A percentile compares a stretch with the other conserved stretches of the same genome.
Conservation (phyloP, 2,888 invertebrate species). For the Leptopterna dolabrata region DNA sequence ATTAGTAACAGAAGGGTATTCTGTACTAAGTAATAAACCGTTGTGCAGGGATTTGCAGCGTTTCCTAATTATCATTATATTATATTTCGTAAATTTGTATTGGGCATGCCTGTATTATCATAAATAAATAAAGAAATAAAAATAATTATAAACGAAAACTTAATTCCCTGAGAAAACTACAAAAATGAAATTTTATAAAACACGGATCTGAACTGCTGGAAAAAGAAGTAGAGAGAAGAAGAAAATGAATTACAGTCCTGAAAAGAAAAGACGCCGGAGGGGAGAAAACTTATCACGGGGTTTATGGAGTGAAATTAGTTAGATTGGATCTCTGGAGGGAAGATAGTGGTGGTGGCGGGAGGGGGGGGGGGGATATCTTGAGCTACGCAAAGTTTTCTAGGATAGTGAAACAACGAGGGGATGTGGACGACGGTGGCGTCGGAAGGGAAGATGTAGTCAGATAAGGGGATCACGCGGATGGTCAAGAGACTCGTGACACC, state of each 20-base stretch:
- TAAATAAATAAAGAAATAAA: too few species aligned
- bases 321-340: too few species aligned
- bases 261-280: neutral
- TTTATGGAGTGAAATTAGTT: neutral
- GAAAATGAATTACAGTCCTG: neutral
- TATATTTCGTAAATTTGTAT: too few species aligned
- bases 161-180: too few species aligned
- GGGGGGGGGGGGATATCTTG: neutral
- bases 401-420: neutral
- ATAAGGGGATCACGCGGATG: conserved; percentile 38
- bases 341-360: too few species aligned
- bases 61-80: too few species aligned
- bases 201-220: neutral
- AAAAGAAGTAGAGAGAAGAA: neutral
- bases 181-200: too few species aligned
- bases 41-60: too few species aligned
- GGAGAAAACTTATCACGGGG: neutral
- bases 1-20: too few species aligned
- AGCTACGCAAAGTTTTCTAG: neutral
- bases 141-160: too few species aligned
- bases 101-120: too few species aligned
- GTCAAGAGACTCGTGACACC: conserved; percentile 36
- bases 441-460: neutral
- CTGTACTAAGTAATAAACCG: too few species aligned
- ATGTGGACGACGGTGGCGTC: neutral